Evolutionary conservation across 1,140 invertebrate genomes (phyloP), one percentile per base, ranked within the genome.

Genomic region (Proctacanthus coquilletti): DNA sequence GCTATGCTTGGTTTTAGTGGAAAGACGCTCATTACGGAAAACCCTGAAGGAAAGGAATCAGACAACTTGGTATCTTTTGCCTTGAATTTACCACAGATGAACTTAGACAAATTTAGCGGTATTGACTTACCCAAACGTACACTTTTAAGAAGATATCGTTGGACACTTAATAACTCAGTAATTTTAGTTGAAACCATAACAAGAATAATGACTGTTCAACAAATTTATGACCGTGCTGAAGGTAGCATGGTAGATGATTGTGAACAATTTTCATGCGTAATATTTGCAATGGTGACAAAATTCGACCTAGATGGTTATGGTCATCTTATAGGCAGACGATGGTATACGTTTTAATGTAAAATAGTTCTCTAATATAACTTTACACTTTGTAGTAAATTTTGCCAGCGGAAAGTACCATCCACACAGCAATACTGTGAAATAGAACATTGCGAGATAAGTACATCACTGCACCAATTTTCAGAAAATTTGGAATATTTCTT

Each of bases 251-350:
- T 46, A 34, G 50, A 60, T 38, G 52, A 53, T 5, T 45, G 31
- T 8, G 45, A 46, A 1, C 56, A 65, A 32, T 68, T 70, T 42
- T 65, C 65, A 5, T 62, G 58, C 5, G 46, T 68, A 3, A 36
- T 69, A 11, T 65, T 61, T 45, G 64, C 49, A 5, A 52, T 62
- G 42, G 43, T 70, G 1, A 67, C 56, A 13, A 47, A 62, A 11
- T 53, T 68, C 6, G 66, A 70, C 45, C 47, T 70, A 13, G 67
- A 70, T 45, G 66, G 68, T 6, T 44, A 50, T 5, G 38, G 42
- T 15, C 41, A 35, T 34, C 36, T 51, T 32, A 40, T 57, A 20
- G 45, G 44, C 14, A 52, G 44, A 13, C 53, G 46, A 20, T 58
- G 55, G 55, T 38, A 49, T 43, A 36, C 19, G 14, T 2, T 41